These are phyloP conservation scores for Drosophila bunnanda DNA, from an alignment of 2,888 invertebrate genomes.

Conservation along the genomic window DNA sequence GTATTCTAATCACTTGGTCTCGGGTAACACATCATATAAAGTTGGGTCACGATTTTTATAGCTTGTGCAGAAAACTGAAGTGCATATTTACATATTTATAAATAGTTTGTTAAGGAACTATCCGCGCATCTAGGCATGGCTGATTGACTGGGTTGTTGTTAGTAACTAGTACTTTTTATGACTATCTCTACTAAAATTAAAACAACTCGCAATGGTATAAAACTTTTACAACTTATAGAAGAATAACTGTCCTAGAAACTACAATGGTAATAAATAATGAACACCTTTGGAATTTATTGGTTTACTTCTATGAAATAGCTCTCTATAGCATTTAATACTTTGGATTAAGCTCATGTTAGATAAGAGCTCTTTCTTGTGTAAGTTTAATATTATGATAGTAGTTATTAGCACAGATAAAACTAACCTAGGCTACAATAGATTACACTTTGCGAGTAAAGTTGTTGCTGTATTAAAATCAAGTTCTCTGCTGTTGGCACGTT, in stretches of 20 bases:
- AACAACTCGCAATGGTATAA: background rate
- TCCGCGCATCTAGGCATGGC: background rate
- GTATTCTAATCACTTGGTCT: background rate
- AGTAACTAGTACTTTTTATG: background rate
- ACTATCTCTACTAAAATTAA: background rate
- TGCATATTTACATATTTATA: background rate
- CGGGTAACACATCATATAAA: background rate
- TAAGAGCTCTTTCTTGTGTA: background rate
- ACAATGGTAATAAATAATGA: background rate
- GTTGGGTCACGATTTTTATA: background rate
- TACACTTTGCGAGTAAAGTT: background rate
- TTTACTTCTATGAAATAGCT: too few relatives aligned
- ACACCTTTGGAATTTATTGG: background rate
- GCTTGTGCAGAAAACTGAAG: background rate
- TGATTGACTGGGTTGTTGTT: background rate
- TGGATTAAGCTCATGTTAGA: background rate
- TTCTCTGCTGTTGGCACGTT: background rate
- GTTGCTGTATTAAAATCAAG: background rate
- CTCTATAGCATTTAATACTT: background rate
- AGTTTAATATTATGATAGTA: background rate
- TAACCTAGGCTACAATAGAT: constrained; percentile 8
- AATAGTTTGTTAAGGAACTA: background rate
- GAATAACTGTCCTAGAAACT: background rate
- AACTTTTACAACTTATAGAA: background rate
- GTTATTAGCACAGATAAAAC: background rate